Evolutionary conservation across 2,797 vertebrate species (phyloP).

Genomic region (Falco rusticolus): DNA sequence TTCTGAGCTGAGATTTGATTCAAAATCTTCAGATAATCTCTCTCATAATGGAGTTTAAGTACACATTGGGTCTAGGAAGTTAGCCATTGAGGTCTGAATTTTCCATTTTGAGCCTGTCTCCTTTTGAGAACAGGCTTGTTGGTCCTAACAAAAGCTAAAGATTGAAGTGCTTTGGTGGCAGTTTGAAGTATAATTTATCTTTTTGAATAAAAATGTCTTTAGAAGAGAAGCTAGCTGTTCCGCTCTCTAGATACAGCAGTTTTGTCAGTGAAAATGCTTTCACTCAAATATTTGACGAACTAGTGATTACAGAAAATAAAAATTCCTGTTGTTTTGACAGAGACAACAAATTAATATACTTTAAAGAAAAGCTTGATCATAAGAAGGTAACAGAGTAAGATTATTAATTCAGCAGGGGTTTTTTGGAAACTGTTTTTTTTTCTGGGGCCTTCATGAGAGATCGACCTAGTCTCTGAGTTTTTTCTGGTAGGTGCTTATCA

Average conservation of each 20-base stretch:
- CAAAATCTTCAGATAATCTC: neutral
- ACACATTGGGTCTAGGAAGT: neutral
- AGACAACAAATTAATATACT: neutral
- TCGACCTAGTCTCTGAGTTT: neutral
- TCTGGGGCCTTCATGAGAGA: neutral
- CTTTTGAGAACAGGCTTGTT: conserved; percentile 18
- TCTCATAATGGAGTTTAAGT: neutral
- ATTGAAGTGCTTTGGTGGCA: conserved; percentile 7
- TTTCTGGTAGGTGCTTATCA: neutral
- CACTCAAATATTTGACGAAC: neutral
- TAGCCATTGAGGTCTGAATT: neutral
- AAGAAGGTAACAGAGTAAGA: neutral
- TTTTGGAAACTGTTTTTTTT: neutral
- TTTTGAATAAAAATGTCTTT: neutral
- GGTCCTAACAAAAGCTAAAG: neutral
- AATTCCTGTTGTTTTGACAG: neutral
- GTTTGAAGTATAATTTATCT: neutral
- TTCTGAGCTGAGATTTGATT: neutral
- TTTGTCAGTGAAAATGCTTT: neutral
- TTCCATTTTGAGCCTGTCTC: neutral
- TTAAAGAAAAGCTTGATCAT: neutral
- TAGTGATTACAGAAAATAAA: neutral
- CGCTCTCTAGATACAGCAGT: neutral
- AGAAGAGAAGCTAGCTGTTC: neutral
- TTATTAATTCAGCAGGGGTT: neutral